Conservation (phyloP, 2,797 vertebrate genomes). For the Pseudomugil gertrudae region DNA sequence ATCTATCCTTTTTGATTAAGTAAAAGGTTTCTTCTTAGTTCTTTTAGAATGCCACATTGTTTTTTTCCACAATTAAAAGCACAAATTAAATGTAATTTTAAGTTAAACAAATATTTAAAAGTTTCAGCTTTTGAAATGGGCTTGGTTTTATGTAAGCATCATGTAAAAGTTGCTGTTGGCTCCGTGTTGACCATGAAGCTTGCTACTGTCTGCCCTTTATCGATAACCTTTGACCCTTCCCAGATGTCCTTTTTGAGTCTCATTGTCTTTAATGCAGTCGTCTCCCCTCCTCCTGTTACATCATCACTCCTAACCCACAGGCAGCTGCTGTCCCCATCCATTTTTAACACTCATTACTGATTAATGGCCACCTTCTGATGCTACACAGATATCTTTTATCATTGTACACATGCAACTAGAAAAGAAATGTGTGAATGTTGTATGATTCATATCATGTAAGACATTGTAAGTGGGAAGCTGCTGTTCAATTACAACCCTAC, state of each 20-base stretch:
- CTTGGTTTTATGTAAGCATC: not conserved
- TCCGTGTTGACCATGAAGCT: not conserved
- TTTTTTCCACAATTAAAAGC: not conserved
- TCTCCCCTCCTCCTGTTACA: slow-evolving; percentile 67
- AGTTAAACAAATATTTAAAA: not conserved
- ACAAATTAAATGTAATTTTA: not conserved
- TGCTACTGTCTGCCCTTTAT: slow-evolving; percentile 20
- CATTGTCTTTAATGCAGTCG: slow-evolving; percentile 55
- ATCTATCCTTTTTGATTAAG: not conserved
- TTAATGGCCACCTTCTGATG: slow-evolving; percentile 53
- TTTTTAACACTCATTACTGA: slow-evolving; percentile 71
- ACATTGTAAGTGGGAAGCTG: slow-evolving; percentile 18
- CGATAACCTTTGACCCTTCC: slow-evolving; percentile 61
- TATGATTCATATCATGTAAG: slow-evolving; percentile 14
- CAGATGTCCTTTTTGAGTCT: slow-evolving; percentile 61
- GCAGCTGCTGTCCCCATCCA: slow-evolving; percentile 74
- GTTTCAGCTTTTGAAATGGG: slow-evolving; percentile 1
- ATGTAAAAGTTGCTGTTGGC: not conserved
- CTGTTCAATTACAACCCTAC: slow-evolving; percentile 3
- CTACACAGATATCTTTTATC: slow-evolving; percentile 38
- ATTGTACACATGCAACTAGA: slow-evolving; percentile 22
- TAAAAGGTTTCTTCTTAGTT: not conserved
- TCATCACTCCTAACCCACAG: slow-evolving; percentile 61
- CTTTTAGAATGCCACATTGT: not conserved
- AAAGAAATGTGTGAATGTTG: slow-evolving; percentile 22